These are phyloP conservation scores for Hippocampus abdominalis DNA, from an alignment of 2,113 vertebrate species.

Conservation along the genomic window DNA sequence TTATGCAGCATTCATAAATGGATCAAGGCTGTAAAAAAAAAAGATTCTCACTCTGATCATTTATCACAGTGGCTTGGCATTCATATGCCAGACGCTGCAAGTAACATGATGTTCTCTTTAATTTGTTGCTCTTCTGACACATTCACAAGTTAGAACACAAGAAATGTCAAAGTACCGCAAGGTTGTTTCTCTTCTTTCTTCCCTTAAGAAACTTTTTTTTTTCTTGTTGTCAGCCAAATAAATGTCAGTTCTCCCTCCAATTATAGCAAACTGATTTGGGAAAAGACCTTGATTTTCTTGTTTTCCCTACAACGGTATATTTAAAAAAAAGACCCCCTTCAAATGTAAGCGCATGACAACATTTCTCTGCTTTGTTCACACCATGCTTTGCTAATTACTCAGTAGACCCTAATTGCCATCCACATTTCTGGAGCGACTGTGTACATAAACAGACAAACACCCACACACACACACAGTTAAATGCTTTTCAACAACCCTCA, in stretches of 20 bases:
- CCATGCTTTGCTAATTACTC: slow-evolving; percentile 32
- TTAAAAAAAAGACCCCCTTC: background rate
- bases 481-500: slow-evolving; percentile 20
- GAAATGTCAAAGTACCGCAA: background rate
- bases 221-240: background rate
- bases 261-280: background rate
- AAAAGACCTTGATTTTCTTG: background rate
- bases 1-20: background rate
- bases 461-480: slow-evolving; percentile 42
- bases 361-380: slow-evolving; percentile 9
- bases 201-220: background rate
- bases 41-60: background rate
- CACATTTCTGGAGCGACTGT: slow-evolving; percentile 3
- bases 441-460: slow-evolving; percentile 46
- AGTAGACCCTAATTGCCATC: slow-evolving; percentile 42
- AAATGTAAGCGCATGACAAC: background rate
- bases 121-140: background rate
- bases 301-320: background rate
- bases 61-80: background rate
- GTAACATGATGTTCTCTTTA: background rate
- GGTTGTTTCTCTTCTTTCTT: background rate
- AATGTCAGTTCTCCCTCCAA: background rate
- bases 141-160: background rate
- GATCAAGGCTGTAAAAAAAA: slow-evolving; percentile 1
- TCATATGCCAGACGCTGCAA: background rate